phyloP scores from a whole-genome alignment of 2,797 vertebrate genomes.

The Petrocephalus sullivani region DNA sequence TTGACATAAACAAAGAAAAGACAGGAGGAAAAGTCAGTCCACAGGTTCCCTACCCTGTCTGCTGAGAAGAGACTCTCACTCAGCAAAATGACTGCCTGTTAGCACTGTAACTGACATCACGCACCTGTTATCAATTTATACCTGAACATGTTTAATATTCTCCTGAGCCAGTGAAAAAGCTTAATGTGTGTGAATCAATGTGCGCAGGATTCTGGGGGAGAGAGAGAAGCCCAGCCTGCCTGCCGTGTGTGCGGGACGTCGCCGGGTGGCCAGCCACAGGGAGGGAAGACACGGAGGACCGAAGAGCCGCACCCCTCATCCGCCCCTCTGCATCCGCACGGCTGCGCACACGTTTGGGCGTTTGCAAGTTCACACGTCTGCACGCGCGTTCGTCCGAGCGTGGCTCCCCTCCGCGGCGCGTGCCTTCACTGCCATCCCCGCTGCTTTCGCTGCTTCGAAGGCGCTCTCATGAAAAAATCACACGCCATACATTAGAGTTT shows the following conservation, averaged over 20 bases:
- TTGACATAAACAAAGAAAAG: constrained; percentile 47
- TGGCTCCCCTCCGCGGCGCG: not conserved
- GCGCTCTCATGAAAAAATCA: not conserved
- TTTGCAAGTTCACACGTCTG: not conserved
- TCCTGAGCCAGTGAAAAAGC: not conserved
- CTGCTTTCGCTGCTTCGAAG: not conserved
- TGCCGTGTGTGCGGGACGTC: not conserved
- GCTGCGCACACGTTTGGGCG: not conserved
- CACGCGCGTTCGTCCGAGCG: too few species aligned
- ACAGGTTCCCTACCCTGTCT: constrained; percentile 12
- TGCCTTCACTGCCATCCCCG: not conserved
- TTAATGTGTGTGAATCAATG: constrained; percentile 19
- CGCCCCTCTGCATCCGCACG: constrained; percentile 64
- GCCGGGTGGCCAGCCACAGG: constrained; percentile 57
- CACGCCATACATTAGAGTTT: constrained; percentile 11
- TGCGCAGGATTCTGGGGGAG: constrained; percentile 26
- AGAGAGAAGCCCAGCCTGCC: constrained; percentile 8
- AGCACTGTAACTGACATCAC: not conserved
- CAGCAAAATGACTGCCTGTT: not conserved
- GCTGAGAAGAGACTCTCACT: not conserved
- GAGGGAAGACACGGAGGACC: constrained; percentile 59
- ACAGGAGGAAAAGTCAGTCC: constrained; percentile 31
- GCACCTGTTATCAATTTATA: not conserved
- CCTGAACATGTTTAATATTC: not conserved
- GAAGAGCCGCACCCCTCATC: constrained; percentile 59